Evolutionary conservation across 2,888 invertebrate genomes (phyloP).

Genomic region (Hyposoter dolosus): DNA sequence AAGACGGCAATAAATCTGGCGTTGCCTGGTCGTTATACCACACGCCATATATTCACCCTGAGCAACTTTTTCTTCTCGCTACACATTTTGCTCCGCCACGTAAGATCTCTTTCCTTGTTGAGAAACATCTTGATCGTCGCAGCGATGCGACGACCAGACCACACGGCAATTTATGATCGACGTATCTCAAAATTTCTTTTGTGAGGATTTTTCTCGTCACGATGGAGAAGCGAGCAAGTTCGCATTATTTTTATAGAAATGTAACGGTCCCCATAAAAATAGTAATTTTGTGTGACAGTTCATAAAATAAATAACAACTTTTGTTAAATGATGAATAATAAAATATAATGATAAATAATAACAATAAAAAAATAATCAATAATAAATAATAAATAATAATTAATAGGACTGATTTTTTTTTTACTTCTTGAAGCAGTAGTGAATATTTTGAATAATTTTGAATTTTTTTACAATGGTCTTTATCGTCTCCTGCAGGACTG

Average conservation of each 20-base stretch:
- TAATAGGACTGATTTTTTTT: too few species aligned
- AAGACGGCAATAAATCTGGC: conserved; percentile 67
- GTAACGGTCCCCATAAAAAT: neutral
- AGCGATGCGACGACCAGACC: neutral
- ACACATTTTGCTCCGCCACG: conserved; percentile 1
- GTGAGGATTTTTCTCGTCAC: conserved; percentile 20
- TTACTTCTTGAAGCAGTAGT: neutral
- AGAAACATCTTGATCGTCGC: conserved; percentile 58
- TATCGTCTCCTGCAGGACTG: neutral
- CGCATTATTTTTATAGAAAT: conserved; percentile 30
- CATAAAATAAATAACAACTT: too few species aligned
- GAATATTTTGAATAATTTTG: neutral
- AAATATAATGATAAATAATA: neutral
- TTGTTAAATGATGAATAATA: neutral
- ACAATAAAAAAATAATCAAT: neutral
- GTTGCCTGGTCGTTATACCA: conserved; percentile 58
- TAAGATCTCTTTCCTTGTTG: conserved; percentile 29
- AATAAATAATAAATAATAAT: neutral
- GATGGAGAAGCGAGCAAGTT: neutral
- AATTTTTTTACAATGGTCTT: neutral
- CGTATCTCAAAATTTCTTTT: conserved; percentile 32
- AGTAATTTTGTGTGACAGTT: too few species aligned
- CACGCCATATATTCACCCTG: conserved; percentile 30
- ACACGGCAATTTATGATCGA: conserved; percentile 48
- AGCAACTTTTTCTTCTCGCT: conserved; percentile 39